Evolutionary conservation across 1,140 invertebrate species (phyloP).

Genomic region (Brachionus paranguensis): DNA sequence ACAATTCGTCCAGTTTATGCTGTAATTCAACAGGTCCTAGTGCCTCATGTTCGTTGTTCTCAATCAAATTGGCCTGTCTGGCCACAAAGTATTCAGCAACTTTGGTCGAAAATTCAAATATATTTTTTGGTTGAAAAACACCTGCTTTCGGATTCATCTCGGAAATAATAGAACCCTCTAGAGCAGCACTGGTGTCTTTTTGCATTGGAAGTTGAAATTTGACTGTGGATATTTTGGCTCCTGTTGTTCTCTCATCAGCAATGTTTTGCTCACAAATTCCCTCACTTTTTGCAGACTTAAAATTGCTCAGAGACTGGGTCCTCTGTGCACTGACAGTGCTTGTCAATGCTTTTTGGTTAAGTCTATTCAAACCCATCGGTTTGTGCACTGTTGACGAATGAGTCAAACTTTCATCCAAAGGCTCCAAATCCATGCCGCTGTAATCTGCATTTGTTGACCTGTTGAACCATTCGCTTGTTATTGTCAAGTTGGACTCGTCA

Average conservation of each 20-base stretch:
- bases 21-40: constrained; percentile 9
- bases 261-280: background rate
- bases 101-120: constrained; percentile 11
- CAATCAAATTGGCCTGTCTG: constrained; percentile 3
- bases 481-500: constrained; percentile 33
- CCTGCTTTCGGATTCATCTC: constrained; percentile 2
- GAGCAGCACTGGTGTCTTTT: background rate
- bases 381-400: background rate
- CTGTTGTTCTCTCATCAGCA: background rate
- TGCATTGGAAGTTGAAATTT: background rate
- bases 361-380: background rate
- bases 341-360: constrained; percentile 26
- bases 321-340: constrained; percentile 37
- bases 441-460: constrained; percentile 14
- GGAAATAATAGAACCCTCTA: background rate
- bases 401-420: constrained; percentile 33
- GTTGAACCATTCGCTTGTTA: constrained; percentile 37
- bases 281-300: background rate
- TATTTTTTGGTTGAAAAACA: background rate
- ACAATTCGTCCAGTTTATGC: constrained; percentile 20
- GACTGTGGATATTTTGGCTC: background rate
- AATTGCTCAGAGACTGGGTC: constrained; percentile 25
- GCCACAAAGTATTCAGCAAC: constrained; percentile 36
- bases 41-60: constrained; percentile 34
- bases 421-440: constrained; percentile 27